These are phyloP conservation scores for Ferdinandea cuprea DNA, from an alignment of 2,888 invertebrate species.

Conservation along the genomic window DNA sequence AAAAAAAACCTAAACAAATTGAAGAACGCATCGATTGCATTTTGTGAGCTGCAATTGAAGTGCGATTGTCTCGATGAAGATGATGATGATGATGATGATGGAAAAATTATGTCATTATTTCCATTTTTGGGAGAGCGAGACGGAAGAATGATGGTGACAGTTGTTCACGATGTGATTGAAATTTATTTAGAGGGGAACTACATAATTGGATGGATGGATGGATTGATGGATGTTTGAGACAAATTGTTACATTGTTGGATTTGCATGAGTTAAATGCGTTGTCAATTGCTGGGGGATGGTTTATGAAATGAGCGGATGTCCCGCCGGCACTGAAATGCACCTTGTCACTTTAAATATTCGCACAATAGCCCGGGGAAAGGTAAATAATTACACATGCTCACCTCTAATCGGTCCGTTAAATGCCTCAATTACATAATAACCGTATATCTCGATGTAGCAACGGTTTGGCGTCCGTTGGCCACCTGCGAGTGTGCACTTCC, in stretches of 20 bases:
- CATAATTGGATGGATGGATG: slow-evolving; percentile 34
- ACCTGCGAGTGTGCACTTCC: slow-evolving; percentile 27
- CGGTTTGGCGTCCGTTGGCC: slow-evolving; percentile 12
- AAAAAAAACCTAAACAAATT: background rate
- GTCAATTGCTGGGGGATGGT: background rate
- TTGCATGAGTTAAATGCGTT: background rate
- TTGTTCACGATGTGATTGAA: slow-evolving; percentile 44
- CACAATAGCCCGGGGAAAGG: background rate
- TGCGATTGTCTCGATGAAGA: slow-evolving; percentile 36
- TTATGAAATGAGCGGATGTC: background rate
- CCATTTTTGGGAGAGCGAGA: slow-evolving; percentile 47
- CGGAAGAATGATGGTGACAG: slow-evolving; percentile 36
- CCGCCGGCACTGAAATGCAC: no score
- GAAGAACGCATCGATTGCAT: slow-evolving; percentile 29
- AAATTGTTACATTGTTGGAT: slow-evolving; percentile 31
- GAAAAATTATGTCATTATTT: slow-evolving; percentile 66
- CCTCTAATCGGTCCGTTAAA: slow-evolving; percentile 26
- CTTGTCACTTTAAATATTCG: no score
- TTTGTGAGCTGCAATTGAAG: slow-evolving; percentile 25
- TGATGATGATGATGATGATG: slow-evolving; percentile 45
- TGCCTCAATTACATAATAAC: slow-evolving; percentile 37
- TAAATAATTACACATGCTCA: slow-evolving; percentile 5
- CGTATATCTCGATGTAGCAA: slow-evolving; percentile 17
- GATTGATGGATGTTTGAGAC: slow-evolving; percentile 50
- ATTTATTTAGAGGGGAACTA: slow-evolving; percentile 29